These are phyloP conservation scores for Columbina picui DNA, from an alignment of 2,113 vertebrate genomes.

Conservation along the genomic window DNA sequence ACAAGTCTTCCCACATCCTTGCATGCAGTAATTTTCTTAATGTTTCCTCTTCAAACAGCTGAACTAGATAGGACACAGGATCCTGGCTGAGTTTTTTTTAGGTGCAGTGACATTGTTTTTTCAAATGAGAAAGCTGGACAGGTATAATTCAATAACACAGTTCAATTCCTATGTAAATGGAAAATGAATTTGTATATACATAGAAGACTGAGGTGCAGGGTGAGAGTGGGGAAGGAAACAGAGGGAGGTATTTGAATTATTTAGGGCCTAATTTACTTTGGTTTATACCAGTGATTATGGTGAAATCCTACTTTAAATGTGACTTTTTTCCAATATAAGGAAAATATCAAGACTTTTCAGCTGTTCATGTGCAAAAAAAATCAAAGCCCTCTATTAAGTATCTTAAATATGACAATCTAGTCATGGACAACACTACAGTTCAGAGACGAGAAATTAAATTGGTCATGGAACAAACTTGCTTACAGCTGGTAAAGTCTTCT, in stretches of 20 bases:
- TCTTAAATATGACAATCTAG: not conserved
- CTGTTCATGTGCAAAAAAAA: not conserved
- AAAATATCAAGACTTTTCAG: not conserved
- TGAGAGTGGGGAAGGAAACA: not conserved
- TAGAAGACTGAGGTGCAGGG: accelerated
- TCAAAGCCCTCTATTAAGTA: not conserved
- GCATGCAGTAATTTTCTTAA: not conserved
- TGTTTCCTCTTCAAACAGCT: not conserved
- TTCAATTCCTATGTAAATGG: not conserved
- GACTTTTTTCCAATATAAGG: not conserved
- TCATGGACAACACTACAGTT: not conserved
- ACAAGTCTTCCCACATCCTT: not conserved
- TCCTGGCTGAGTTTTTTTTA: not conserved
- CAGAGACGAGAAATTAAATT: not conserved
- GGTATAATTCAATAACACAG: not conserved
- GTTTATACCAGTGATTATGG: not conserved
- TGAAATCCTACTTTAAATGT: not conserved
- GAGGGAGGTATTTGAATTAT: not conserved
- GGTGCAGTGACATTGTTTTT: not conserved
- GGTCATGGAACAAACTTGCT: not conserved
- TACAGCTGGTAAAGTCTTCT: not conserved
- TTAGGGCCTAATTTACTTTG: not conserved
- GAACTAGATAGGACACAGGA: not conserved
- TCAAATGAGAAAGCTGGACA: not conserved
- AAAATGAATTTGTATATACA: not conserved